A percentile compares a stretch with the other conserved stretches of the same genome.
Conservation (phyloP, 1,140 invertebrate genomes). For the Drosophila cardini region DNA sequence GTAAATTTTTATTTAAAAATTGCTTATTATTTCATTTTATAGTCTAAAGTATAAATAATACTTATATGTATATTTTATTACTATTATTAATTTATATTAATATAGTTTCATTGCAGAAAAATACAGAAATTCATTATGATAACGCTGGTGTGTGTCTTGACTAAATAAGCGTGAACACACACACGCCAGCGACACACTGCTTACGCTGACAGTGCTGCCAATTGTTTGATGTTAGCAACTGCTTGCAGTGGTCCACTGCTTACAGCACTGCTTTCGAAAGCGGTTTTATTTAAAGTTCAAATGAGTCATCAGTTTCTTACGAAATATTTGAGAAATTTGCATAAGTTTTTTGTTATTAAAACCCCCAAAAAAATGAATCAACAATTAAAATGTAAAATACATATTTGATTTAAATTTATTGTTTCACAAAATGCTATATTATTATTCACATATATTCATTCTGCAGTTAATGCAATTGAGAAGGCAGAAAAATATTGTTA, state of each 20-base stretch:
- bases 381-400: constrained; percentile 6
- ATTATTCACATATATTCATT: neutral
- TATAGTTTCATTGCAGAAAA: neutral
- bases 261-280: neutral
- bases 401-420: constrained; percentile 30
- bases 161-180: neutral
- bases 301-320: constrained; percentile 20
- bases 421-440: constrained; percentile 9
- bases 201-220: neutral
- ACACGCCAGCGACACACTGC: neutral
- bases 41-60: neutral
- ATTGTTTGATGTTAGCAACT: neutral
- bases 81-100: too few species aligned
- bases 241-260: constrained; percentile 6
- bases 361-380: neutral
- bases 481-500: constrained; percentile 50
- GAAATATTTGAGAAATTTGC: constrained; percentile 9
- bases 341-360: neutral
- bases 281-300: neutral
- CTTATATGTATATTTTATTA: too few species aligned
- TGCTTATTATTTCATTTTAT: too few species aligned
- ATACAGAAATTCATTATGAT: neutral
- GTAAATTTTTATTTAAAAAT: too few species aligned
- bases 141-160: constrained; percentile 19
- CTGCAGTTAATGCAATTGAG: constrained; percentile 5